A percentile compares a stretch with the other conserved stretches of the same genome.
These are phyloP conservation scores for Cheilosia urbana DNA, from an alignment of 2,888 invertebrate genomes.

Conservation along the genomic window DNA sequence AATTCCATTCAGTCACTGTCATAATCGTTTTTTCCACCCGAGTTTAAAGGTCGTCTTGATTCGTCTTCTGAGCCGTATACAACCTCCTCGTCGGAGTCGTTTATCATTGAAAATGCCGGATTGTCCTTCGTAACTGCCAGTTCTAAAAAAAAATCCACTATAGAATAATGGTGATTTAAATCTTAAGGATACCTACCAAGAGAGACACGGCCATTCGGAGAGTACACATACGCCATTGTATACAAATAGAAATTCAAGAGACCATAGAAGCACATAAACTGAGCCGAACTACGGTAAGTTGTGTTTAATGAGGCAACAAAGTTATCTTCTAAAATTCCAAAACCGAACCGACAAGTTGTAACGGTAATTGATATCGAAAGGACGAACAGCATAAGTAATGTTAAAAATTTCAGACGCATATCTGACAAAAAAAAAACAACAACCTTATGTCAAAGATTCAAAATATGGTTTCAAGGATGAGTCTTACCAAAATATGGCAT, in stretches of 20 bases:
- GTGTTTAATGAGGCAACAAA: slow-evolving; percentile 95
- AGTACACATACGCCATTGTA: slow-evolving; percentile 97
- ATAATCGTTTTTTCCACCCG: slow-evolving; percentile 87
- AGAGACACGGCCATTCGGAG: slow-evolving; percentile 91
- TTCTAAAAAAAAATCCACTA: slow-evolving; percentile 86
- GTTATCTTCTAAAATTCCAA: slow-evolving; percentile 95
- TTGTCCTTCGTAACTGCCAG: slow-evolving; percentile 97
- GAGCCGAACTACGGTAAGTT: slow-evolving; percentile 95
- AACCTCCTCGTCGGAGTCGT: slow-evolving; percentile 98
- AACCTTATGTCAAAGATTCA: neutral
- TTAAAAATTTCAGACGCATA: slow-evolving; percentile 95
- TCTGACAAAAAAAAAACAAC: slow-evolving; percentile 85
- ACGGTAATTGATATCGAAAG: slow-evolving; percentile 90
- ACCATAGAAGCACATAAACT: slow-evolving; percentile 98
- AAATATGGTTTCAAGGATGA: neutral
- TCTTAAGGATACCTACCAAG: slow-evolving; percentile 87
- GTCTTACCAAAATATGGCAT: slow-evolving; percentile 98
- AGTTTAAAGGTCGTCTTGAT: slow-evolving; percentile 91
- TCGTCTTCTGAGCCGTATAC: slow-evolving; percentile 97
- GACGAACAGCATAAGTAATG: slow-evolving; percentile 92
- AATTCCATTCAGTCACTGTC: slow-evolving; percentile 86
- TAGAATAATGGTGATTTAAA: neutral
- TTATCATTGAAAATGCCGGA: slow-evolving; percentile 98
- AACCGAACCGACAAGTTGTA: slow-evolving; percentile 93
- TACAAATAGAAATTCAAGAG: slow-evolving; percentile 96